Evolutionary conservation across 2,888 invertebrate genomes (phyloP).

Genomic region (Cephus pulcher): DNA sequence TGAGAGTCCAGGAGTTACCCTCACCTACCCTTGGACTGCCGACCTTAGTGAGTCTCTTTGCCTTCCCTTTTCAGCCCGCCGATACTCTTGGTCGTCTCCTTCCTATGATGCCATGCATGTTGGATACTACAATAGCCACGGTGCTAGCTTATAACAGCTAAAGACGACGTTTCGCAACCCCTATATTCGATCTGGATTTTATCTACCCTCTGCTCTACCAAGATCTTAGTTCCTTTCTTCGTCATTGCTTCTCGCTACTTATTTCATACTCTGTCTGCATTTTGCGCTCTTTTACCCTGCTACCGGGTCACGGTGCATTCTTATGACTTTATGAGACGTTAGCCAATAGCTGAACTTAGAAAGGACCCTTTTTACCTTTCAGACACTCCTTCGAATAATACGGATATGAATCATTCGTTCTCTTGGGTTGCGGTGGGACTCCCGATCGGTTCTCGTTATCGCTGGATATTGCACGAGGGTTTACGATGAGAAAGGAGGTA

Average conservation of each 20-base stretch:
- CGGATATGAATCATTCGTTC: background rate
- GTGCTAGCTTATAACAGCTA: background rate
- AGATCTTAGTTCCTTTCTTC: background rate
- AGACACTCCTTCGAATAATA: background rate
- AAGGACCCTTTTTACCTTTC: background rate
- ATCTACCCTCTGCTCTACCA: background rate
- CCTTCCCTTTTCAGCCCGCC: conserved; percentile 14
- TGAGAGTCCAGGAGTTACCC: background rate
- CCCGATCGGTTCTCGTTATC: conserved; percentile 34
- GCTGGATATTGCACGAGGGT: conserved; percentile 34
- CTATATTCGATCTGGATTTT: conserved; percentile 2
- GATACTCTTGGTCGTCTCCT: conserved; percentile 9
- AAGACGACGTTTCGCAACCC: background rate
- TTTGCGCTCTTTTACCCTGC: background rate
- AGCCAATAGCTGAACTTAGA: background rate
- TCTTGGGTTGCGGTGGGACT: conserved; percentile 13
- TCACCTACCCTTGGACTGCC: background rate
- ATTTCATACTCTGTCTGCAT: background rate
- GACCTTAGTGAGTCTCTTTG: conserved; percentile 10
- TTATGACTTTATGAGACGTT: background rate
- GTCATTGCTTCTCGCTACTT: background rate
- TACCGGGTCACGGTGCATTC: background rate
- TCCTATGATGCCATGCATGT: background rate
- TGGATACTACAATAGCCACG: conserved; percentile 5
- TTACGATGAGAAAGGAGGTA: conserved; percentile 23